Evolutionary conservation across 2,888 invertebrate species (phyloP).

Genomic region (Mechanitis messenoides): DNA sequence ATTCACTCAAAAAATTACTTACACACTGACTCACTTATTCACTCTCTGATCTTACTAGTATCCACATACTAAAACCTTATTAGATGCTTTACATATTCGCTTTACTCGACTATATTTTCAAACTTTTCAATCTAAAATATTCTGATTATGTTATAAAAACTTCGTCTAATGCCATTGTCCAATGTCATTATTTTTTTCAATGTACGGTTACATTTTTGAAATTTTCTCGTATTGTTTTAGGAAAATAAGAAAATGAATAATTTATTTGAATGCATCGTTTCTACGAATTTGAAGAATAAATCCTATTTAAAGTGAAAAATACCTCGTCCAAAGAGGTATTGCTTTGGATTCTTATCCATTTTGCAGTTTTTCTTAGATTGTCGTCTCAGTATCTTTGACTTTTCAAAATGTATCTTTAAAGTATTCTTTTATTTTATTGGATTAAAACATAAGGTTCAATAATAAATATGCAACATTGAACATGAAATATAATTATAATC

Average conservation of each 20-base stretch:
- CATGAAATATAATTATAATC: too few relatives aligned
- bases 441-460: too few relatives aligned
- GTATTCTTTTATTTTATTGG: too few relatives aligned
- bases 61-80: too few relatives aligned
- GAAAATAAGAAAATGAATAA: slow-evolving; percentile 21
- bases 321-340: slow-evolving; percentile 12
- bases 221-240: slow-evolving; percentile 13
- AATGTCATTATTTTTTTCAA: not conserved
- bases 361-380: not conserved
- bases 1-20: too few relatives aligned
- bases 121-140: too few relatives aligned
- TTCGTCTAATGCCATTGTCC: not conserved
- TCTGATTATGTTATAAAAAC: too few relatives aligned
- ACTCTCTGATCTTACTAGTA: too few relatives aligned
- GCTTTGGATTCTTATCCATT: slow-evolving; percentile 7
- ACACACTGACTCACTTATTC: too few relatives aligned
- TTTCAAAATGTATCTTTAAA: not conserved
- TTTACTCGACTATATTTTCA: too few relatives aligned
- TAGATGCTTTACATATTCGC: too few relatives aligned
- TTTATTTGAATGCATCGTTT: slow-evolving; percentile 19
- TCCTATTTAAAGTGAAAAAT: slow-evolving; percentile 16
- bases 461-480: too few relatives aligned
- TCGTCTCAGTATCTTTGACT: not conserved
- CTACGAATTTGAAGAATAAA: slow-evolving; percentile 10
- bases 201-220: not conserved